Evolutionary conservation across 2,888 invertebrate species (phyloP).

Genomic region (Drosophila algonquin): DNA sequence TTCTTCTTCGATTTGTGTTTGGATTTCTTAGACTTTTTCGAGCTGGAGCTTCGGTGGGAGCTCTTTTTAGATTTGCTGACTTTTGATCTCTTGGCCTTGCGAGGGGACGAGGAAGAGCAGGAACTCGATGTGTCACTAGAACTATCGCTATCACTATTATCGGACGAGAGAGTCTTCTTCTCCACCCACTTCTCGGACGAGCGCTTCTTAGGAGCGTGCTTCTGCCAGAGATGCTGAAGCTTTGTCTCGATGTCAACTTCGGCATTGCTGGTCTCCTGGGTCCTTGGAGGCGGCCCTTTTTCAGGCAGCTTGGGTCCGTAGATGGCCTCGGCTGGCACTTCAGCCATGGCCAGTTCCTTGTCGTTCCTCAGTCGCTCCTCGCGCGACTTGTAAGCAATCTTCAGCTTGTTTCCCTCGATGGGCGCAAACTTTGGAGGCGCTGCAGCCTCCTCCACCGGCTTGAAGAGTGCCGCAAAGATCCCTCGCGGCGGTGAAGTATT

Average conservation of each 20-base stretch:
- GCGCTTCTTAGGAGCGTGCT: slow-evolving; percentile 55
- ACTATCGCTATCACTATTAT: slow-evolving; percentile 55
- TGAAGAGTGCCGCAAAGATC: slow-evolving; percentile 85
- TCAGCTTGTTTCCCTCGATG: slow-evolving; percentile 64
- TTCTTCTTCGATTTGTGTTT: slow-evolving; percentile 67
- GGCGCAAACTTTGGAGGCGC: slow-evolving; percentile 54
- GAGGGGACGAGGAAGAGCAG: slow-evolving; percentile 29
- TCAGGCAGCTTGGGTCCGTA: slow-evolving; percentile 79
- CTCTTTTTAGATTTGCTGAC: slow-evolving; percentile 39
- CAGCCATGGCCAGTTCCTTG: slow-evolving; percentile 41
- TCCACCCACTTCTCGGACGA: slow-evolving; percentile 61
- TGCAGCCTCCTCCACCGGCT: slow-evolving; percentile 22
- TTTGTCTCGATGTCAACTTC: slow-evolving; percentile 59
- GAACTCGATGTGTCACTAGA: slow-evolving; percentile 27
- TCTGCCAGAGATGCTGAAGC: slow-evolving; percentile 56
- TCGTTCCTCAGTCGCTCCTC: slow-evolving; percentile 59
- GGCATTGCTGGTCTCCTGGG: slow-evolving; percentile 2
- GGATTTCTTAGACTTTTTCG: slow-evolving; percentile 58
- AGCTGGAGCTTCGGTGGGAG: slow-evolving; percentile 39
- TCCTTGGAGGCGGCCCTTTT: slow-evolving; percentile 5
- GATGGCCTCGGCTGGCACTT: slow-evolving; percentile 40
- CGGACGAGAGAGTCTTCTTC: slow-evolving; percentile 49
- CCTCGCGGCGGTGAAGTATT: slow-evolving; percentile 89
- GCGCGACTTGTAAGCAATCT: slow-evolving; percentile 68
- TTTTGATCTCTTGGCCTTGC: slow-evolving; percentile 35